These are phyloP conservation scores for Spea hammondii DNA, from an alignment of 2,797 vertebrate species.

Conservation along the genomic window DNA sequence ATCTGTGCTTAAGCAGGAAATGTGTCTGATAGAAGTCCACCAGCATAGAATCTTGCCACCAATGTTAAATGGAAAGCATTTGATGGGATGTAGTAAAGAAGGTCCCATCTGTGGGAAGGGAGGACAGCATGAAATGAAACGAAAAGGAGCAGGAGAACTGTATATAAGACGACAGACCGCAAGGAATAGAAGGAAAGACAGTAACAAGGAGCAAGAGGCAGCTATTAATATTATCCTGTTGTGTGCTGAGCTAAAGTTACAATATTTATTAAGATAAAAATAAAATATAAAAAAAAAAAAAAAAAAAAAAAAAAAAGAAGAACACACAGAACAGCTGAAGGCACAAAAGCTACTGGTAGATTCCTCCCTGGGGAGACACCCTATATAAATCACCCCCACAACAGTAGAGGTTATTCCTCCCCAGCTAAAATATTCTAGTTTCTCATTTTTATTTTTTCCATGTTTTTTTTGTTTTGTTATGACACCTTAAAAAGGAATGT, in stretches of 20 bases:
- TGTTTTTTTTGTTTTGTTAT: neutral
- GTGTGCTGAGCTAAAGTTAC: slow-evolving; percentile 35
- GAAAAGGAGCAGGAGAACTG: neutral
- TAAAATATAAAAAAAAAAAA: slow-evolving; percentile 15
- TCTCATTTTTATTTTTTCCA: slow-evolving; percentile 6
- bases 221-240: slow-evolving; percentile 19
- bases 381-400: neutral
- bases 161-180: neutral
- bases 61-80: no score
- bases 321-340: slow-evolving; percentile 35
- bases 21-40: no score
- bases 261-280: slow-evolving; percentile 40
- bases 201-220: neutral
- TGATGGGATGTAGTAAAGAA: no score
- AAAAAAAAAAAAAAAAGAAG: slow-evolving; percentile 4
- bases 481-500: slow-evolving; percentile 30
- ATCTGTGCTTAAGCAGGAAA: no score
- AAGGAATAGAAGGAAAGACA: neutral
- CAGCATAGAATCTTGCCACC: no score
- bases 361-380: neutral
- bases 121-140: neutral
- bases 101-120: no score
- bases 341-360: slow-evolving; percentile 25
- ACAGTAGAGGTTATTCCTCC: neutral
- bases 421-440: slow-evolving; percentile 8